Evolutionary conservation across 2,888 invertebrate genomes (phyloP).

Genomic region (Drosophila lacicola): DNA sequence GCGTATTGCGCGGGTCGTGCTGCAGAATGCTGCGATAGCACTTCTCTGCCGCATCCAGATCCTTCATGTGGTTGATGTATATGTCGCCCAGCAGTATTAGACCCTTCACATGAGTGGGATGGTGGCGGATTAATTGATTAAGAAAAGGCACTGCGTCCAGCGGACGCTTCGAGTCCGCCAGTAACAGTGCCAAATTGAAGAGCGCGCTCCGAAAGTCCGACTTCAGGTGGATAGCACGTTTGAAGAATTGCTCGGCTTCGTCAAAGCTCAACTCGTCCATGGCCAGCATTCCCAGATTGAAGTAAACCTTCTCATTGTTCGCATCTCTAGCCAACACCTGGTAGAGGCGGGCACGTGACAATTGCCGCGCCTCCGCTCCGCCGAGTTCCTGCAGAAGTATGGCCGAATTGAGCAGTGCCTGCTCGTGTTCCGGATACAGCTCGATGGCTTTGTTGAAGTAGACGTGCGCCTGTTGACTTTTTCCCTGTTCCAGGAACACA

Average conservation of each 20-base stretch:
- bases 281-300: slow-evolving; percentile 97
- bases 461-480: slow-evolving; percentile 94
- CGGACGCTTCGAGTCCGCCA: slow-evolving; percentile 95
- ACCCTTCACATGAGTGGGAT: slow-evolving; percentile 97
- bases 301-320: slow-evolving; percentile 95
- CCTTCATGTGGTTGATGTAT: slow-evolving; percentile 97
- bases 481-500: slow-evolving; percentile 96
- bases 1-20: slow-evolving; percentile 95
- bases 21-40: slow-evolving; percentile 95
- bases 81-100: slow-evolving; percentile 97
- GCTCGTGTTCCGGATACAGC: slow-evolving; percentile 97
- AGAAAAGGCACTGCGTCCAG: slow-evolving; percentile 96
- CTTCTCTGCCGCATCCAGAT: slow-evolving; percentile 97
- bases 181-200: slow-evolving; percentile 95
- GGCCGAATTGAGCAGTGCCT: slow-evolving; percentile 97
- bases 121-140: slow-evolving; percentile 94
- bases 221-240: slow-evolving; percentile 94
- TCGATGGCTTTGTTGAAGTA: slow-evolving; percentile 97
- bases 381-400: slow-evolving; percentile 96
- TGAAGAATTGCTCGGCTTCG: slow-evolving; percentile 96
- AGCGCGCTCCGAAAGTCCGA: slow-evolving; percentile 96
- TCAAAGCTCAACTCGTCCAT: slow-evolving; percentile 97
- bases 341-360: slow-evolving; percentile 92
- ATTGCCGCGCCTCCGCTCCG: slow-evolving; percentile 91
- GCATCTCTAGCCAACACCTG: slow-evolving; percentile 89